Conservation (phyloP, 2,797 vertebrate genomes). For the Xiphorhynchus erythropygius region DNA sequence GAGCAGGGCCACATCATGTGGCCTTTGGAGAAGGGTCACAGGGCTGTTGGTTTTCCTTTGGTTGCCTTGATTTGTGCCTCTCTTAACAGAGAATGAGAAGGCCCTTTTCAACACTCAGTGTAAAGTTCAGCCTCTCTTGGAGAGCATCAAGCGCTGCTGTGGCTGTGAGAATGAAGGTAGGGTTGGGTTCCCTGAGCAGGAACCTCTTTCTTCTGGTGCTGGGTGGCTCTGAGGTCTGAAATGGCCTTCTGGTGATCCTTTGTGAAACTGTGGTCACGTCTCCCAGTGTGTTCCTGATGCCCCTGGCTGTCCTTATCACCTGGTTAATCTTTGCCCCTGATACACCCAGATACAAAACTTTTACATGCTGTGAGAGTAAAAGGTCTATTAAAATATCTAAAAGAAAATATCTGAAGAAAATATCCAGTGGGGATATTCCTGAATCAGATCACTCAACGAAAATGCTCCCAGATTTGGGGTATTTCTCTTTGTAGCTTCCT, state of each 20-base stretch:
- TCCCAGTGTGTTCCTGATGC: background rate
- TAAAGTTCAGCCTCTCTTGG: constrained; percentile 41
- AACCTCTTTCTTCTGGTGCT: background rate
- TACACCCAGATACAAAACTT: background rate
- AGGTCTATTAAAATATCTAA: too few species aligned
- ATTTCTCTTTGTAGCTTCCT: background rate
- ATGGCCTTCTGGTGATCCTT: background rate
- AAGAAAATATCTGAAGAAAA: background rate
- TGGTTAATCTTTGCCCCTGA: background rate
- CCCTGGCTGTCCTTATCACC: background rate
- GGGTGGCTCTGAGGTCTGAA: background rate
- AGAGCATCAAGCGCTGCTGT: constrained; percentile 11
- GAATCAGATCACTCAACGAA: background rate
- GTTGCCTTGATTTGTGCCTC: background rate
- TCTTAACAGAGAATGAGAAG: constrained; percentile 35
- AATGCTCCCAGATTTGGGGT: background rate
- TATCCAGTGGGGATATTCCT: background rate
- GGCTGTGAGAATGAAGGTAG: constrained; percentile 40
- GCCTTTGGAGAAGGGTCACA: background rate
- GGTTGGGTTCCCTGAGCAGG: background rate
- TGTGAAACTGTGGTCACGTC: background rate
- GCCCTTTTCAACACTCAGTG: constrained; percentile 43
- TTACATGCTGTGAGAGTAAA: background rate
- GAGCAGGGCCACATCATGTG: background rate
- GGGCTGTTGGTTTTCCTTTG: background rate